Conservation (phyloP, 2,888 invertebrate species). For the Drosophila trichaetosa region DNA sequence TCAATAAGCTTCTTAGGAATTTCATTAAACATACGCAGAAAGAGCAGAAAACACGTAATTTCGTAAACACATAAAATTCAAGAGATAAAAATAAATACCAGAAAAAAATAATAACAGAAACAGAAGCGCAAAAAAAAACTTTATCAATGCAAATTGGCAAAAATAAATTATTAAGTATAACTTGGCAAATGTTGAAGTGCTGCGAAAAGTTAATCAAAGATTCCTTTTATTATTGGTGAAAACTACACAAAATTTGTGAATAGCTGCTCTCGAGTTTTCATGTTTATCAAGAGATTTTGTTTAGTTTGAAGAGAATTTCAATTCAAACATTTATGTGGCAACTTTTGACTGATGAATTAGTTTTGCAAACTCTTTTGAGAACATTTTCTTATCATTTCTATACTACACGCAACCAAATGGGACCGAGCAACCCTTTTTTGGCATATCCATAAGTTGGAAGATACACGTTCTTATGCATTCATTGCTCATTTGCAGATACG, state of each 20-base stretch:
- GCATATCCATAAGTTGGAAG: slow-evolving; percentile 7
- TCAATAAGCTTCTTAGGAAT: slow-evolving; percentile 49
- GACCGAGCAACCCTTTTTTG: neutral
- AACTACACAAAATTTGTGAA: slow-evolving; percentile 17
- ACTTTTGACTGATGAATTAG: slow-evolving; percentile 34
- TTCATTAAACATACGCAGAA: slow-evolving; percentile 59
- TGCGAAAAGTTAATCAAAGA: slow-evolving; percentile 35
- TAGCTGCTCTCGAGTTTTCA: slow-evolving; percentile 28
- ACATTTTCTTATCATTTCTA: slow-evolving; percentile 31
- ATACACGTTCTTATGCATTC: slow-evolving; percentile 38
- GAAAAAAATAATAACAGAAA: slow-evolving; percentile 6
- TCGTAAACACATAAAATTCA: slow-evolving; percentile 28
- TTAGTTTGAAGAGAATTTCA: slow-evolving; percentile 31
- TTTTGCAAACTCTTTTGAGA: slow-evolving; percentile 24
- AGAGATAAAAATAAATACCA: slow-evolving; percentile 7
- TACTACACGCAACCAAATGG: neutral
- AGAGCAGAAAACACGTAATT: slow-evolving; percentile 40
- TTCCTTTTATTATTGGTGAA: slow-evolving; percentile 16
- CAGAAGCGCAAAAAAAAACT: neutral
- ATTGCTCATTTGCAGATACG: slow-evolving; percentile 88
- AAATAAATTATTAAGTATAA: slow-evolving; percentile 45
- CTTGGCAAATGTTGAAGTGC: slow-evolving; percentile 35
- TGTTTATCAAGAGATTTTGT: slow-evolving; percentile 52
- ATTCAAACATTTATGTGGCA: slow-evolving; percentile 40
- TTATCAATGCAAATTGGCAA: slow-evolving; percentile 47